Base-by-base conservation (phyloP, 2,797 vertebrate species). In the Pangasius sanitwongsei region DNA sequence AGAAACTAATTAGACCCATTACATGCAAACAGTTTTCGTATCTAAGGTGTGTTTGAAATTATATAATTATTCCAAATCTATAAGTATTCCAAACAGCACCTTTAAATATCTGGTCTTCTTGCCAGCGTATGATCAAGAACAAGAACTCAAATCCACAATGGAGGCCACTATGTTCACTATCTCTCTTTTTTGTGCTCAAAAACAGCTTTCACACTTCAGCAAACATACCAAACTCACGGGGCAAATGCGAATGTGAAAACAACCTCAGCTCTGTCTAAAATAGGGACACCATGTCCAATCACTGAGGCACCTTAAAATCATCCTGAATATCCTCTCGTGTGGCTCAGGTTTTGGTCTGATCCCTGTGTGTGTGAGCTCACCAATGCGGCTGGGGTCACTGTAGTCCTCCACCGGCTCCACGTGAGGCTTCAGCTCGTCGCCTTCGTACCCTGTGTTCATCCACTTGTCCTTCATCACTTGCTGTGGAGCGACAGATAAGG, bases 381-480 rank as follows among this genome's bases (percentile, higher is more conserved):
- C 98, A 0, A 98, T 99, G 83, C 98, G 97, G 67, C 94, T 96
- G 55, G 97, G 92, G 55, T 99, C 98, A 28, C 97, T 97, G 13
- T 96, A 97, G 92, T 98, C 98, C 89, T 97, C 97, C 7, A 96
- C 96, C 0, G 98, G 98, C 90, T 99, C 98, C 41, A 96, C 94
- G 87, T 98, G 98, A 44, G 98, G 98, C 92, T 98, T 97, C 89
- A 98, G 91, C 4, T 98, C 97, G 0, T 98, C 97, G 0, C 95
- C 96, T 11, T 98, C 98, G 1, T 95, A 97, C 86, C 98, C 98
- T 28, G 97, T 92, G 92, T 98, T 99, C 93, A 98, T 98, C 98
- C 98, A 99, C 61, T 98, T 98, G 94, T 99, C 98, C 94, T 98
- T 98, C 98, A 99, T 99, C 93, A 99, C 98, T 99, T 98, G 98